Evolutionary conservation across 2,113 vertebrate genomes (phyloP), one percentile per base, ranked within the genome.

Genomic region (Pyrgilauda ruficollis): DNA sequence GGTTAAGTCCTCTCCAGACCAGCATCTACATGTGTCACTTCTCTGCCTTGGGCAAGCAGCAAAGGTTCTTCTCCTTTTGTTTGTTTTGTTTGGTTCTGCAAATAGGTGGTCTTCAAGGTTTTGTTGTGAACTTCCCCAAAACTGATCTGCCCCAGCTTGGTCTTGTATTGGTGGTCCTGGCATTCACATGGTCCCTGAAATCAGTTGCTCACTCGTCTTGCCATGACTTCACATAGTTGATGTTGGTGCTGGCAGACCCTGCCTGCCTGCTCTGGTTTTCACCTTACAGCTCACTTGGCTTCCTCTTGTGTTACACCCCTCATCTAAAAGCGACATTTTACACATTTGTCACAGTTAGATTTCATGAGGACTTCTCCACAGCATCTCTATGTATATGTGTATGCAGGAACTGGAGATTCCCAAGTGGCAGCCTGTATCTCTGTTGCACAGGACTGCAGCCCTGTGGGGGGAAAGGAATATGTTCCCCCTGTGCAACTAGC

Each of bases 391-490:
- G 22, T 37, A 2, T 50, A 10, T 31, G 24, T 68, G 6, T 62
- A 8, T 69, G 5, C 6, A 66, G 44, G 50, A 84, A 19, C 31
- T 49, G 72, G 67, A 89, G 53, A 70, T 77, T 12, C 50, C 69
- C 46, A 53, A 1, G 37, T 46, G 28, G 47, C 35, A 91, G 41
- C 22, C 8, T 55, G 8, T 70, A 4, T 50, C 10, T 73, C n/a
- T 46, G 24, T 70, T 87, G 56, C 56, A 55, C 43, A 46, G n/a
- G 21, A 50, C 52, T 72, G 61, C 30, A 63, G 30, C 44, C 35
- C 37, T 58, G 7, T 6, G 6, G 2, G 2, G 1, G 4, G 5
- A 13, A 18, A 22, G 3, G 6, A 50, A 4, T 22, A 4, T 18
- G 4, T 63, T 68, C 9, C 27, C 7, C 19, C 23, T 64, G 46